These are phyloP conservation scores for Sipha maydis DNA, from an alignment of 2,888 invertebrate species.

Conservation along the genomic window DNA sequence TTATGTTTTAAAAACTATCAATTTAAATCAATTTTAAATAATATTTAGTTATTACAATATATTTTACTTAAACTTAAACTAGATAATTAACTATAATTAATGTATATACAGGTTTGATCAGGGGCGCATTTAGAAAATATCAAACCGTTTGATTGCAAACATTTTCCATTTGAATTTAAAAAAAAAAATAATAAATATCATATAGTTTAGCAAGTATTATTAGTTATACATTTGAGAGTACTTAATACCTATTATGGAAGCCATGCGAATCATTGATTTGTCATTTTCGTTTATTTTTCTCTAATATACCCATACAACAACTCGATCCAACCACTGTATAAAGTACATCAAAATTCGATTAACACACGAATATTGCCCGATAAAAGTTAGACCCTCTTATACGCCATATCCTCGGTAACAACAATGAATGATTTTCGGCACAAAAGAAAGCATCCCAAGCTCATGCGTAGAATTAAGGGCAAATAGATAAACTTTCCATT, in stretches of 20 bases:
- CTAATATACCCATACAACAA: background rate
- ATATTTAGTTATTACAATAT: too few relatives aligned
- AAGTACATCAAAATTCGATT: constrained; percentile 59
- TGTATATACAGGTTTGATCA: too few relatives aligned
- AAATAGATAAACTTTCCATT: constrained; percentile 57
- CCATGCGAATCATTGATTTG: constrained; percentile 3
- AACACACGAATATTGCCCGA: constrained; percentile 48
- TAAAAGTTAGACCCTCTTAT: constrained; percentile 30
- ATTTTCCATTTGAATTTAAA: too few relatives aligned
- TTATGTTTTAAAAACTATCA: too few relatives aligned
- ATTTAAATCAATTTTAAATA: too few relatives aligned
- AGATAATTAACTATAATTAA: too few relatives aligned
- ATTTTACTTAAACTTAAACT: too few relatives aligned
- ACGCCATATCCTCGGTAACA: constrained; percentile 32
- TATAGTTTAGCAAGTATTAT: too few relatives aligned
- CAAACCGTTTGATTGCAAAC: too few relatives aligned
- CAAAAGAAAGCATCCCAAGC: constrained; percentile 32
- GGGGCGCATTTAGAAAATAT: too few relatives aligned
- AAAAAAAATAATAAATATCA: too few relatives aligned
- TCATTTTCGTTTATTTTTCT: constrained; percentile 29
- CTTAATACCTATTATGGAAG: background rate
- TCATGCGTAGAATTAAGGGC: constrained; percentile 29
- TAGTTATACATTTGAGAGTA: too few relatives aligned
- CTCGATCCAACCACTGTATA: constrained; percentile 9
- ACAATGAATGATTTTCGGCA: constrained; percentile 44